Conservation (phyloP, 2,888 invertebrate genomes). For the Tromatobia lineatoria region DNA sequence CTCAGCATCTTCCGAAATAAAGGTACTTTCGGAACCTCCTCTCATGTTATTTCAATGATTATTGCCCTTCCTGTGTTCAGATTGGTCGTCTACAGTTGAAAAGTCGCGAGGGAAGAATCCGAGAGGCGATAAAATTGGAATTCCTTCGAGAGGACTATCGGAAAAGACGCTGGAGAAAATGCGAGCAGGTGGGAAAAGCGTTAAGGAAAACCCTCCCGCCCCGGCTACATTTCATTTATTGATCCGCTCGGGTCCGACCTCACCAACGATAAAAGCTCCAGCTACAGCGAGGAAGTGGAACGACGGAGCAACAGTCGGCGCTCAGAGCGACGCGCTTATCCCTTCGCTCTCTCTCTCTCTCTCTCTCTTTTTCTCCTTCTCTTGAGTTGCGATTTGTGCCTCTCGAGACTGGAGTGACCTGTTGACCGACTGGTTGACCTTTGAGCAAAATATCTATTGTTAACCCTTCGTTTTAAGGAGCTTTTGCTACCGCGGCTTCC, state of each 20-base stretch:
- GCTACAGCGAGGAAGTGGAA: constrained; percentile 15
- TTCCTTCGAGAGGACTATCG: neutral
- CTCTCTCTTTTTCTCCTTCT: neutral
- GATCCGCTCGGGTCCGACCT: constrained; percentile 29
- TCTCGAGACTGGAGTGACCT: constrained; percentile 22
- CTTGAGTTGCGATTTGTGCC: neutral
- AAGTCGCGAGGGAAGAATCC: neutral
- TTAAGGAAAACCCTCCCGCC: constrained; percentile 25
- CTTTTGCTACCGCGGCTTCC: neutral
- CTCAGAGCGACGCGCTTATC: constrained; percentile 29
- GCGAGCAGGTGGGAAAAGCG: constrained; percentile 4
- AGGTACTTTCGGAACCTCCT: neutral
- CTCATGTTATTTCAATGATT: constrained; percentile 6
- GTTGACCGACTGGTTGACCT: constrained; percentile 38
- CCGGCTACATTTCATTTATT: constrained; percentile 38
- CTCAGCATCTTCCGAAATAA: neutral
- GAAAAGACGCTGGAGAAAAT: constrained; percentile 2
- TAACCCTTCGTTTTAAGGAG: neutral
- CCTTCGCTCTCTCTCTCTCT: neutral
- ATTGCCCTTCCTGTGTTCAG: neutral
- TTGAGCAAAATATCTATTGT: neutral
- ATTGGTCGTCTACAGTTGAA: neutral
- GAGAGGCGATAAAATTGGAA: neutral
- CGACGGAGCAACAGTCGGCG: constrained; percentile 29
- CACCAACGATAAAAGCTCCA: constrained; percentile 31